Evolutionary conservation across 2,797 vertebrate genomes (phyloP).

Genomic region (Mustela erminea): DNA sequence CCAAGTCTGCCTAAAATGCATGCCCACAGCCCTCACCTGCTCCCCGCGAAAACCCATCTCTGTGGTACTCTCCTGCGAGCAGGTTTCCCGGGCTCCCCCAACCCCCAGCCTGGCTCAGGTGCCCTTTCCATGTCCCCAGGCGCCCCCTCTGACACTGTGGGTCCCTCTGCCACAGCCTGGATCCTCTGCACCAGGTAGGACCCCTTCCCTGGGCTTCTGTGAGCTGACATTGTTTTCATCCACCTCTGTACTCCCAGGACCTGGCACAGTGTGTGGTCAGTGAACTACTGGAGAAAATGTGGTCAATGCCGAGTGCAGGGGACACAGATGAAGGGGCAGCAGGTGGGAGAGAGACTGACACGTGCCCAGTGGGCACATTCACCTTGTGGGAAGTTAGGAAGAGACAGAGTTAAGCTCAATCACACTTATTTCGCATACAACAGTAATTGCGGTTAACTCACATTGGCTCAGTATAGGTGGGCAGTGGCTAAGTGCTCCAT

Average conservation of each 20-base stretch:
- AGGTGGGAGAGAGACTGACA: neutral
- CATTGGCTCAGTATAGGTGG: too few species aligned
- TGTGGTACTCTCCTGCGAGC: neutral
- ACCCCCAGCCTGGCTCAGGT: neutral
- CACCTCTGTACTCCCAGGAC: neutral
- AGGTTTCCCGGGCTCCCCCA: rapidly evolving
- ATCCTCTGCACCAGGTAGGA: neutral
- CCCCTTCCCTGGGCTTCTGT: neutral
- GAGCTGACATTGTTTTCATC: neutral
- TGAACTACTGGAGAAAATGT: neutral
- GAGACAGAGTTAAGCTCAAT: neutral
- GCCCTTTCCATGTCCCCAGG: neutral
- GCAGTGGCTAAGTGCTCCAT: neutral
- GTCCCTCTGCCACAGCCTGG: neutral
- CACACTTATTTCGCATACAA: neutral
- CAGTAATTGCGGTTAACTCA: neutral
- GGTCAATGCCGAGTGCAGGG: neutral
- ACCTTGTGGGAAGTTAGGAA: neutral
- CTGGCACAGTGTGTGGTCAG: neutral
- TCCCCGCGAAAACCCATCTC: too few species aligned
- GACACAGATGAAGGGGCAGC: neutral
- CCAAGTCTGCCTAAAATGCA: neutral
- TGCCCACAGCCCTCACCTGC: neutral
- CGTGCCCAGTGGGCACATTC: neutral
- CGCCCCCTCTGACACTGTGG: too few species aligned